Base-by-base conservation (phyloP, 1,140 invertebrate species). In the Coenobita brevimanus region DNA sequence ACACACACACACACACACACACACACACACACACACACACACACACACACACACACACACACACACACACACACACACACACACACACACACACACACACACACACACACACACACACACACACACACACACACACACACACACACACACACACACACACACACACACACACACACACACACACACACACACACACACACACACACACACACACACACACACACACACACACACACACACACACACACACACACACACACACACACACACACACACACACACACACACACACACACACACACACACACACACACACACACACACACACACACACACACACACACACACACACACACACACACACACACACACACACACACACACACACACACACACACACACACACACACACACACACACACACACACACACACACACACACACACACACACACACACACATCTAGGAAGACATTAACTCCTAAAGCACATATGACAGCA, bases 391-490 rank as follows among this genome's bases (percentile, higher is more conserved):
- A 57, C 54, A 57, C 54, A 57, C 54, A 57, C 54, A 57, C 54
- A 57, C 54, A 57, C 54, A 57, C 54, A 57, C 54, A 57, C 54
- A 57, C 54, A 57, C 54, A 57, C 54, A 57, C 54, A 57, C 54
- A 57, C 54, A 57, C 54, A 57, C 54, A 57, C 54, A 57, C 54
- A 57, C 54, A 57, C 54, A 57, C 54, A 57, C 54, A 57, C 54
- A 57, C 54, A 57, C 54, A 57, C 54, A 57, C 54, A 57, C 54
- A 57, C 54, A 57, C 54, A 57, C 54, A 57, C 54, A 57, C 54
- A 57, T 57, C 54, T 57, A 57, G 54, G 54, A 57, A 57, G 54
- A 57, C 54, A 57, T 57, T 57, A 57, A n/a, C n/a, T n/a, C n/a
- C n/a, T n/a, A n/a, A n/a, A n/a, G n/a, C n/a, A n/a, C n/a, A n/a